Base-by-base conservation (phyloP, 2,888 invertebrate species). In the Clusia tigrina region DNA sequence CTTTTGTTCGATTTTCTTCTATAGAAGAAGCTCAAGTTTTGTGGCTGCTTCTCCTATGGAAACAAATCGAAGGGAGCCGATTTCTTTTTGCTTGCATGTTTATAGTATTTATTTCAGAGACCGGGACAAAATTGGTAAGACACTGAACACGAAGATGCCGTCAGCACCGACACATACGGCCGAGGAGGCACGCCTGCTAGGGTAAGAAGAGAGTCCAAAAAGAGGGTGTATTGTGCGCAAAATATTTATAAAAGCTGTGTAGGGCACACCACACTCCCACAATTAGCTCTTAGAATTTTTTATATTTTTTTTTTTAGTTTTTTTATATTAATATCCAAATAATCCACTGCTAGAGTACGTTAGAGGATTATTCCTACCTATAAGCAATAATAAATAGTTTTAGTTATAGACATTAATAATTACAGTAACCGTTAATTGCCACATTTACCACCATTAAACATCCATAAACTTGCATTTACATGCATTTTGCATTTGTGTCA, bases 121-220 rank as follows among this genome's bases (percentile, higher is more conserved):
- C 74, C 83, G 83, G 74, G 83, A 83, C 80, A 83, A 83, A 82
- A 79, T 78, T 77, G 82, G 83, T 81, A 83, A 83, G 81, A 79
- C 81, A 79, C 79, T 81, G 77, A 81, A 81, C 79, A 79, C 80
- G 76, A 83, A 83, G 83, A 84, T 84, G 84, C 84, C 84, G 76
- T 84, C 84, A 79, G 84, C 83, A 77, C 84, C 84, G 77, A 78
- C 83, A 78, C 81, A 83, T 73, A 83, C 80, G 79, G 90, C 92
- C 83, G 94, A 94, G 87, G 93, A 94, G 87, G 91, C 93, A 74
- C 92, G 93, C 81, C 90, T 94, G 69, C 87, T 94, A 84, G 92
- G 94, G 94, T 94, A 90, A 93, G 93, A 76, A 54, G 73, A 64
- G 26, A 38, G 52, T 60, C 37, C 54, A 52, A 32, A 12, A 32